A percentile compares a stretch with the other conserved stretches of the same genome.
phyloP scores from a whole-genome alignment of 2,113 vertebrate genomes.

The Hippocampus abdominalis region DNA sequence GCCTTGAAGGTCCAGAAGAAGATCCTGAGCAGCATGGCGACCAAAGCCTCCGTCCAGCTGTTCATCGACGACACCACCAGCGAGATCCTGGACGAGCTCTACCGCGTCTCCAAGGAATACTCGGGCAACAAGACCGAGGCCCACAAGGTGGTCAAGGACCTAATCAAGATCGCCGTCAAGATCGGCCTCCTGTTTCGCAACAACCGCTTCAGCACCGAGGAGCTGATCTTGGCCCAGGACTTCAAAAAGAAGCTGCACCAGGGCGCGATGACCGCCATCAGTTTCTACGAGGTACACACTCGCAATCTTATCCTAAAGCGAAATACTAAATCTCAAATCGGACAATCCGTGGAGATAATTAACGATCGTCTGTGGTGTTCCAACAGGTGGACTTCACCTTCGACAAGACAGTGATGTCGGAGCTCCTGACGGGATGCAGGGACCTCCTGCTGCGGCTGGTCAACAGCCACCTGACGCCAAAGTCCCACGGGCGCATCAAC shows the following conservation, averaged over 20 bases:
- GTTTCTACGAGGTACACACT: slow-evolving; percentile 79
- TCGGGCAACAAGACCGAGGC: slow-evolving; percentile 75
- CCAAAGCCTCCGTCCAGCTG: slow-evolving; percentile 80
- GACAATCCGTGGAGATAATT: too few relatives aligned
- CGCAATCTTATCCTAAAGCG: too few relatives aligned
- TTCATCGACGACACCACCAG: slow-evolving; percentile 86
- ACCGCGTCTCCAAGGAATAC: slow-evolving; percentile 82
- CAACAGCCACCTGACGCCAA: slow-evolving; percentile 80
- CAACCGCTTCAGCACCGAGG: slow-evolving; percentile 73
- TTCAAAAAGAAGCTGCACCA: slow-evolving; percentile 83
- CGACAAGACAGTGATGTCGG: slow-evolving; percentile 74
- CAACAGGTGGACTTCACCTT: slow-evolving; percentile 84
- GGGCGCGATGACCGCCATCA: slow-evolving; percentile 85
- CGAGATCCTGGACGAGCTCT: slow-evolving; percentile 86
- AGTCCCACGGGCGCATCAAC: slow-evolving; percentile 84
- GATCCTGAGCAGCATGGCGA: slow-evolving; percentile 83
- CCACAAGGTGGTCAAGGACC: slow-evolving; percentile 84
- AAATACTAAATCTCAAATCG: too few relatives aligned
- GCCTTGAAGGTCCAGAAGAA: slow-evolving; percentile 85
- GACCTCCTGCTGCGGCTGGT: slow-evolving; percentile 82
- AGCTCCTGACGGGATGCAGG: slow-evolving; percentile 73
- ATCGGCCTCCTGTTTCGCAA: slow-evolving; percentile 81
- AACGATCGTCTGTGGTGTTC: not conserved
- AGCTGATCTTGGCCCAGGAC: slow-evolving; percentile 75
- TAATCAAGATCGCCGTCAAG: slow-evolving; percentile 86